Evolutionary conservation across 2,888 invertebrate species (phyloP).

Genomic region (Tetragonisca angustula): DNA sequence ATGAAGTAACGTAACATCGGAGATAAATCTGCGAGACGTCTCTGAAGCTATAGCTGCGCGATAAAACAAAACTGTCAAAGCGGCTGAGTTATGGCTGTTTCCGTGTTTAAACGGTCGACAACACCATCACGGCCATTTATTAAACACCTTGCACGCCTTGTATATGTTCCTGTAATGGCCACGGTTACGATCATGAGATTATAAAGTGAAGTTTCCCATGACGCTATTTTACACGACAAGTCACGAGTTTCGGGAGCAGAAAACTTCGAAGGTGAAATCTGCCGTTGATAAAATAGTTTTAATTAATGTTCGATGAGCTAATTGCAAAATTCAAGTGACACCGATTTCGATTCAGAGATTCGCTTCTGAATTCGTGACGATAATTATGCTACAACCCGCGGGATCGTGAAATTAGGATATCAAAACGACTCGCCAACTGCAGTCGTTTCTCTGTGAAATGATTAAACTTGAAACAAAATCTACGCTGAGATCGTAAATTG

Average conservation of each 20-base stretch:
- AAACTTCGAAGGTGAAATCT: not conserved
- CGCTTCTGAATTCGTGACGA: not conserved
- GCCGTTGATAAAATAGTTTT: not conserved
- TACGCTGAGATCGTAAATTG: not conserved
- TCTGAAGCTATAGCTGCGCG: not conserved
- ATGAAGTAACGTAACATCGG: not conserved
- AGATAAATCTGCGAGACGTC: not conserved
- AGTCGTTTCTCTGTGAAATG: not conserved
- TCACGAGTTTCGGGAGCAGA: not conserved
- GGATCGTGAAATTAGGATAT: not conserved
- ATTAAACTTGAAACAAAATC: slow-evolving; percentile 6
- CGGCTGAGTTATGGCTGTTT: not conserved
- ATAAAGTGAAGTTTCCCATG: not conserved
- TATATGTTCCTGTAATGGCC: not conserved
- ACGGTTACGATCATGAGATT: not conserved
- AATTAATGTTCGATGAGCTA: too few species aligned
- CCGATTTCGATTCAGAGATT: not conserved
- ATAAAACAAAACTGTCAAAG: slow-evolving; percentile 24
- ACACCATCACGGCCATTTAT: slow-evolving; percentile 11
- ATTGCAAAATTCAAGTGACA: too few species aligned
- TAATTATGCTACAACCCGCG: not conserved
- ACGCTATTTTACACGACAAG: not conserved
- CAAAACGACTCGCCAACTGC: not conserved
- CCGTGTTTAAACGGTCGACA: not conserved
- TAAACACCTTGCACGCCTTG: slow-evolving; percentile 3